Base-by-base conservation (phyloP, 2,113 vertebrate genomes). In the Oreotrochilus melanogaster region DNA sequence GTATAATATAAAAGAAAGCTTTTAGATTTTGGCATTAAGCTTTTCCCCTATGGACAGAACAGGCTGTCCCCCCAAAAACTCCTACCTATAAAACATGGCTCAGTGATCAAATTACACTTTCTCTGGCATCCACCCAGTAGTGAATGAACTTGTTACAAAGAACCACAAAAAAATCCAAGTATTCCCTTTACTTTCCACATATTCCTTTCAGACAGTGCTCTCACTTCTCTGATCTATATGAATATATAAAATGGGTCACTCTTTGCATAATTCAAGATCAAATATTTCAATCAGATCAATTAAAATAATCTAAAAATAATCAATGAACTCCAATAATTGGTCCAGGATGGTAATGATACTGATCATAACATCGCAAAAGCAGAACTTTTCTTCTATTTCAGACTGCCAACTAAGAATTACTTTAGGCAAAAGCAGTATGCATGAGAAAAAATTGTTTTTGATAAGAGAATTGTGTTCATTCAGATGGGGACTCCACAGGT, bases 81-180 rank as follows among this genome's bases (percentile, higher is more conserved):
- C 95, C 76, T 94, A 97, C 97, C 98, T 98, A 98, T 95, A 89
- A 97, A 98, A 97, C 11, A 53, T 73, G 84, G 93, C 67, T 97
- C 42, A 60, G 92, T 5, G 91, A 97, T 98, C 97, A 95, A 94
- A 95, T 98, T 97, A 97, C 96, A 97, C 78, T 93, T 96, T 95
- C 86, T 80, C 90, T 95, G 85, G 92, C 89, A 96, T 93, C 92
- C 28, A 78, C 89, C n/a, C 88, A 95, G 91, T 51, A 96, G 72
- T 15, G 45, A 97, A 56, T 91, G 65, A 73, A 96, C 93, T 72
- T 96, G 93, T 97, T 91, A 91, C 69, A 97, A 88, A 93, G 95
- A 96, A 82, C 96, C 96, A 97, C 95, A 97, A 97, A 72, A 72
- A 88, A 95, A 95, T 96, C 53, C 89, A 95, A 97, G 71, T 69